phyloP scores from a whole-genome alignment of 2,888 invertebrate species.

The Caenorhabditis virilis region DNA sequence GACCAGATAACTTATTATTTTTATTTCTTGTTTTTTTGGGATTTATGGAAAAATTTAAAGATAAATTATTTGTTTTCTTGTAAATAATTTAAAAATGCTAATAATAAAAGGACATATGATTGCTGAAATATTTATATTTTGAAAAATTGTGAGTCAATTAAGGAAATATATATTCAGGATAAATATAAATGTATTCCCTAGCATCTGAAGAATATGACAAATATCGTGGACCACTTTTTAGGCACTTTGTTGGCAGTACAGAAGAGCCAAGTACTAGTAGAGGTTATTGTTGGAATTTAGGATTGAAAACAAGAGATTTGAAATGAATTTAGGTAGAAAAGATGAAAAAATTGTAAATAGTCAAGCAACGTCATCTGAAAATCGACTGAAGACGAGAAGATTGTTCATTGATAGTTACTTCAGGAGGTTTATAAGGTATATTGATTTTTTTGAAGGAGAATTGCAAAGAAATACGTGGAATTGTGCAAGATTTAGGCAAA shows the following conservation, averaged over 20 bases:
- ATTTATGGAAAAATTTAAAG: not conserved
- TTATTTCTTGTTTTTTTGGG: not conserved
- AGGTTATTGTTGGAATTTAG: no score
- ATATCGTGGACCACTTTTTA: constrained; percentile 34
- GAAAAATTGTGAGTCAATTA: no score
- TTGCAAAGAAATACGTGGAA: no score
- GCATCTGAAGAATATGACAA: constrained; percentile 38
- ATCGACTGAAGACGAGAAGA: constrained; percentile 26
- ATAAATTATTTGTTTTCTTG: not conserved
- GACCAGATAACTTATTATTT: not conserved
- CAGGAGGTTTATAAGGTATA: constrained; percentile 44
- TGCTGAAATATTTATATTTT: no score
- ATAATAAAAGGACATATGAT: no score
- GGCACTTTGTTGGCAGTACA: constrained; percentile 29
- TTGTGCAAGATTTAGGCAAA: no score
- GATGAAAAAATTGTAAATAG: no score
- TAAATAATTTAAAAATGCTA: not conserved
- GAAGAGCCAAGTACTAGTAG: constrained; percentile 31
- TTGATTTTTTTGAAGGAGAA: not conserved
- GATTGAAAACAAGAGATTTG: no score
- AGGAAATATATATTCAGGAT: no score
- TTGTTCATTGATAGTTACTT: constrained; percentile 53
- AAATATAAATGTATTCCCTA: constrained; percentile 30
- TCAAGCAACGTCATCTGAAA: constrained; percentile 15
- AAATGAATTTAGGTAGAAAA: no score